Conservation (phyloP, 1,140 invertebrate species). For the Ctenoplectra terminalis region DNA sequence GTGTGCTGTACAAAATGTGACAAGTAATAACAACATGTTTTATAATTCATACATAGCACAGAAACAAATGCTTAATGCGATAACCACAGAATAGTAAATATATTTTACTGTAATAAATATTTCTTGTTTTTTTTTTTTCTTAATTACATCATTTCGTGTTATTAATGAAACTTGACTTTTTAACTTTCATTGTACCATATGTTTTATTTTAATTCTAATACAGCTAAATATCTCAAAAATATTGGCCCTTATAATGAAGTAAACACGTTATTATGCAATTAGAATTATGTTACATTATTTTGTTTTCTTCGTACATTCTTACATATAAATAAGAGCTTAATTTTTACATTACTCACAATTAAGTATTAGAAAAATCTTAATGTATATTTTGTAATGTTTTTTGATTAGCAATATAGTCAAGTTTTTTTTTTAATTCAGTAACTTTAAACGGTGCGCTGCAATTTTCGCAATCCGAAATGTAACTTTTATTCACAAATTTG, state of each 20-base stretch:
- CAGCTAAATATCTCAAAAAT: conserved; percentile 40
- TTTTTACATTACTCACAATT: conserved; percentile 17
- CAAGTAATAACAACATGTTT: not conserved
- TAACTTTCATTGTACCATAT: conserved; percentile 24
- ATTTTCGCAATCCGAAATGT: conserved; percentile 4
- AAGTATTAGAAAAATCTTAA: conserved; percentile 15
- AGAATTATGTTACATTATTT: conserved; percentile 32
- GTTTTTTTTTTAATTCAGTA: conserved; percentile 1
- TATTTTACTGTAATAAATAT: conserved; percentile 14
- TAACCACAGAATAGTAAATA: conserved; percentile 29
- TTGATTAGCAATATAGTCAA: conserved; percentile 30
- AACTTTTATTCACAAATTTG: conserved; percentile 35
- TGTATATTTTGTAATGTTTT: conserved; percentile 12
- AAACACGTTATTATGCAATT: conserved; percentile 37
- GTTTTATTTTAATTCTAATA: conserved; percentile 32
- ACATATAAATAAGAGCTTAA: conserved; percentile 3
- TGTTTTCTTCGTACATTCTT: conserved; percentile 8
- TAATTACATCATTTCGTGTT: not conserved
- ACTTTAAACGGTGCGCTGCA: not conserved
- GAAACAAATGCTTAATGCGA: conserved; percentile 7
- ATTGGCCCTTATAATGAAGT: conserved; percentile 42
- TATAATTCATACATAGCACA: conserved; percentile 4
- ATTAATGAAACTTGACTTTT: conserved; percentile 29
- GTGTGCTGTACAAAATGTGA: conserved; percentile 17
- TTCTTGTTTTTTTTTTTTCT: conserved; percentile 1